Conservation (phyloP, 2,797 vertebrate species). For the Sardinella longiceps region DNA sequence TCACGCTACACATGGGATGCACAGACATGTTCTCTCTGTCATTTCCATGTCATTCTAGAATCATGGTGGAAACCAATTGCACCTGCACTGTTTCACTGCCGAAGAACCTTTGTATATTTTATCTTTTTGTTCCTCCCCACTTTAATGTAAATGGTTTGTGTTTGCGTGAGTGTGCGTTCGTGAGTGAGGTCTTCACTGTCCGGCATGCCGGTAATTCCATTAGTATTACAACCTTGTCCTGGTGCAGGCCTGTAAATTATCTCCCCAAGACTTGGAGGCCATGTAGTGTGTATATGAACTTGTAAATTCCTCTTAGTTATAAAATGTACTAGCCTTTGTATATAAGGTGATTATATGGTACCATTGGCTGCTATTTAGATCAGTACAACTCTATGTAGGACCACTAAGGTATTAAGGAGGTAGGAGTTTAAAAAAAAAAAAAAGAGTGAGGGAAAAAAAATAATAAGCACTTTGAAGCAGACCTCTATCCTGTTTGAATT, state of each 20-base stretch:
- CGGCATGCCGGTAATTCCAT: constrained; percentile 57
- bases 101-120: constrained; percentile 53
- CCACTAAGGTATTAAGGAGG: constrained; percentile 44
- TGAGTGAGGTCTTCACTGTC: constrained; percentile 21
- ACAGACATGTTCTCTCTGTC: background rate
- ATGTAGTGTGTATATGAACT: background rate
- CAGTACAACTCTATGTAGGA: constrained; percentile 36
- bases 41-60: background rate
- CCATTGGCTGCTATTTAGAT: constrained; percentile 46
- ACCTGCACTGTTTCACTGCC: constrained; percentile 57
- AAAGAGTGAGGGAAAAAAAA: no score
- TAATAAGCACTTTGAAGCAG: constrained; percentile 18
- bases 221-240: constrained; percentile 42
- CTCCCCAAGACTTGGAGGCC: background rate
- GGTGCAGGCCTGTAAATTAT: background rate
- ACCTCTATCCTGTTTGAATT: constrained; percentile 15
- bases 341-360: constrained; percentile 20
- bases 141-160: background rate
- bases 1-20: background rate
- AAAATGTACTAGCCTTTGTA: constrained; percentile 27
- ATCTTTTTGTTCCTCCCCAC: background rate
- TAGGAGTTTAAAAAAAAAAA: constrained; percentile 21
- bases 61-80: constrained; percentile 1
- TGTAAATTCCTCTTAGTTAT: background rate
- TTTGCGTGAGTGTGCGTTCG: background rate